phyloP scores from a whole-genome alignment of 2,888 invertebrate genomes.

The Philopedon plagiatum region DNA sequence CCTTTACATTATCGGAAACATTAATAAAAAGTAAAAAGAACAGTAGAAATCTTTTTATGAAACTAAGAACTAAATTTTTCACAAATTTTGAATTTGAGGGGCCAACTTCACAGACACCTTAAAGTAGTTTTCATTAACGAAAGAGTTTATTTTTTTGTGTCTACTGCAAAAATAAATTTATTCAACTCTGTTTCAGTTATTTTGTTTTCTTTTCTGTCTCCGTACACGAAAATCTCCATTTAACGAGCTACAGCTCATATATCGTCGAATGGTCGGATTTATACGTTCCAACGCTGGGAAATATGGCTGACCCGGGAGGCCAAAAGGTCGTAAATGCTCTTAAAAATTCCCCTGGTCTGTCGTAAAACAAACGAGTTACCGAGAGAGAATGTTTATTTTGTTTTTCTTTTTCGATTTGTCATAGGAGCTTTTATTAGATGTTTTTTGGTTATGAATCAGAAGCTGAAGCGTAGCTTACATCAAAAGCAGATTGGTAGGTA shows the following conservation, averaged over 20 bases:
- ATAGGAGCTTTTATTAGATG: neutral
- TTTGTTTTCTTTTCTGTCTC: neutral
- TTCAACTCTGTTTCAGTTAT: neutral
- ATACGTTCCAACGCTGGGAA: conserved; percentile 35
- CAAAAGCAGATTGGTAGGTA: too few relatives aligned
- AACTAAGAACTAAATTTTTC: too few relatives aligned
- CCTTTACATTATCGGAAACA: too few relatives aligned
- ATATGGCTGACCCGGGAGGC: conserved; percentile 46
- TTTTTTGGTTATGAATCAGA: neutral
- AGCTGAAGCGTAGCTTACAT: too few relatives aligned
- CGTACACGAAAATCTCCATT: conserved; percentile 1
- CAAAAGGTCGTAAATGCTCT: conserved; percentile 41
- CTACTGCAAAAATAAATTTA: too few relatives aligned
- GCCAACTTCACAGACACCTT: too few relatives aligned
- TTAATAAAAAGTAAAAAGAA: too few relatives aligned
- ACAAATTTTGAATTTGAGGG: too few relatives aligned
- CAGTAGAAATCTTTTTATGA: too few relatives aligned
- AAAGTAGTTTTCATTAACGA: too few relatives aligned
- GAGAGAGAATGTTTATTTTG: conserved; percentile 23
- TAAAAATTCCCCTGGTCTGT: conserved; percentile 37
- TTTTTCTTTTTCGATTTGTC: conserved; percentile 11
- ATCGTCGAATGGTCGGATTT: conserved; percentile 32
- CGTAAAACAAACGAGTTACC: conserved; percentile 40
- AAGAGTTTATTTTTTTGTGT: too few relatives aligned
- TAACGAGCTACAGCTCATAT: conserved; percentile 28